Evolutionary conservation across 2,888 invertebrate species (phyloP).

Genomic region (Cremastinae sp.): DNA sequence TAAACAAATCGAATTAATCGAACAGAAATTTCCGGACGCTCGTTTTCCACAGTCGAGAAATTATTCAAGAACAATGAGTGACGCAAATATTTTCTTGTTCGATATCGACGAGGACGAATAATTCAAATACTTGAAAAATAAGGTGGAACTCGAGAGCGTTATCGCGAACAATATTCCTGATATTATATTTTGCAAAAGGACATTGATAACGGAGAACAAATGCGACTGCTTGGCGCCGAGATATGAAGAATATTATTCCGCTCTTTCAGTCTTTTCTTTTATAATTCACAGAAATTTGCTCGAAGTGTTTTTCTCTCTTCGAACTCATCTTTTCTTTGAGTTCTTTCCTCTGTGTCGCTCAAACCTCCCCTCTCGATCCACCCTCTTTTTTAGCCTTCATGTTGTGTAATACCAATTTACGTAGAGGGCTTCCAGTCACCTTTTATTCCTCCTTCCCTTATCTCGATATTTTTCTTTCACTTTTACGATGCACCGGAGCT

Average conservation of each 20-base stretch:
- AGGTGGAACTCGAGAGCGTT: too few species aligned
- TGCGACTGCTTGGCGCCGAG: background rate
- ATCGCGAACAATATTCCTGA: too few species aligned
- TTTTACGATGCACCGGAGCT: constrained; percentile 24
- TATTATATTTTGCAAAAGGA: constrained; percentile 12
- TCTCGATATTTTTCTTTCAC: constrained; percentile 46
- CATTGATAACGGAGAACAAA: constrained; percentile 33
- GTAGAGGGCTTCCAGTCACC: constrained; percentile 21
- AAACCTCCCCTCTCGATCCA: constrained; percentile 21
- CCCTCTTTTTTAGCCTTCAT: constrained; percentile 21
- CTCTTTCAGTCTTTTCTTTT: constrained; percentile 22
- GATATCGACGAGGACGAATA: too few species aligned
- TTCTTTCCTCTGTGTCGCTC: constrained; percentile 32
- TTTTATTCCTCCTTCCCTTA: constrained; percentile 20
- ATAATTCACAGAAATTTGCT: constrained; percentile 42
- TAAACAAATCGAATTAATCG: constrained; percentile 37
- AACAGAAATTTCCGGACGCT: background rate
- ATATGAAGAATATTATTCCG: background rate
- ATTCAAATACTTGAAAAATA: too few species aligned
- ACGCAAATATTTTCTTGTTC: too few species aligned
- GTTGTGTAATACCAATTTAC: constrained; percentile 53
- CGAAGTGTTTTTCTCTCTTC: constrained; percentile 20
- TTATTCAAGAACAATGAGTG: too few species aligned
- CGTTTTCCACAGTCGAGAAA: too few species aligned
- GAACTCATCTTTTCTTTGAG: constrained; percentile 1